Evolutionary conservation across 1,140 invertebrate species (phyloP).

Genomic region (Saccostrea cuccullata): DNA sequence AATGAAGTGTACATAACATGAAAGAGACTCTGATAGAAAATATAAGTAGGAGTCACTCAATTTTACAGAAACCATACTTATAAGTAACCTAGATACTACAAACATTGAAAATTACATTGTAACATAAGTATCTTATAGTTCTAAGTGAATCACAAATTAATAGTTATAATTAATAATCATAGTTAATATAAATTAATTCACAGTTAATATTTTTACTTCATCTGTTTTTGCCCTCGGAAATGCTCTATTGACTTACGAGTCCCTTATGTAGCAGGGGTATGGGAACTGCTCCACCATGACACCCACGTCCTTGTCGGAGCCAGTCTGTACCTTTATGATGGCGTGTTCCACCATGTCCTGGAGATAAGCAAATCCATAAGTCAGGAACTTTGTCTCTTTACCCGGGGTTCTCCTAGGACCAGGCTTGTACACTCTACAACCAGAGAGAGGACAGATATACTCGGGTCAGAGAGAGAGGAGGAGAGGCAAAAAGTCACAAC

Average conservation of each 20-base stretch:
- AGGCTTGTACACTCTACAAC: constrained; percentile 75
- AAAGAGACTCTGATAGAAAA: no score
- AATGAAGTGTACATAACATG: no score
- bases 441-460: background rate
- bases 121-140: no score
- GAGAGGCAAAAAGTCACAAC: no score
- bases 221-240: background rate
- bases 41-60: no score
- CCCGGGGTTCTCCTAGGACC: constrained; percentile 78
- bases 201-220: no score
- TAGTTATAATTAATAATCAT: no score
- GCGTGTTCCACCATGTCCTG: constrained; percentile 82
- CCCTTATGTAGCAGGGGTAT: constrained; percentile 86
- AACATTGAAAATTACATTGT: no score
- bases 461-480: background rate
- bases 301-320: constrained; percentile 64
- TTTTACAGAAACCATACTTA: no score
- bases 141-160: no score
- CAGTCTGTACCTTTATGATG: constrained; percentile 81
- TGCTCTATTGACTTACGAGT: constrained; percentile 79
- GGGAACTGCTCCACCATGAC: constrained; percentile 83
- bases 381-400: constrained; percentile 82
- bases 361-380: constrained; percentile 82
- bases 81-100: no score
- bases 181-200: no score